Conservation (phyloP, 1,140 invertebrate species). For the Nebria ingens region DNA sequence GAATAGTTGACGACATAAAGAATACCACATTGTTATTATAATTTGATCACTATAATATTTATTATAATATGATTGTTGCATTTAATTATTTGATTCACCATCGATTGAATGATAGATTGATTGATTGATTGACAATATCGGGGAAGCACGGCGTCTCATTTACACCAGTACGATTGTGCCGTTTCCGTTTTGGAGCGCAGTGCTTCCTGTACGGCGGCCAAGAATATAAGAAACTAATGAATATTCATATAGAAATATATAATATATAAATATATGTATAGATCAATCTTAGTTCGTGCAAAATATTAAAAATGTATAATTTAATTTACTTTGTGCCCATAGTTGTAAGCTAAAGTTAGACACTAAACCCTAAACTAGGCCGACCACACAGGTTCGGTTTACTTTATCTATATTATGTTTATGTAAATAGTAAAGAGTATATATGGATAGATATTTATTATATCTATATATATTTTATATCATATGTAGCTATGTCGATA, state of each 20-base stretch:
- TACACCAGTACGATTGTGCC: neutral
- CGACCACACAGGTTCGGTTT: conserved; percentile 11
- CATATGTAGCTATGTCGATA: conserved; percentile 26
- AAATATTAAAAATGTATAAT: conserved; percentile 10
- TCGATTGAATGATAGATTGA: neutral
- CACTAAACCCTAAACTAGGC: conserved; percentile 21
- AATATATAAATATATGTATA: conserved; percentile 7
- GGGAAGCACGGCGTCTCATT: neutral
- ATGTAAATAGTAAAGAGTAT: conserved; percentile 27
- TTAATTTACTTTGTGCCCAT: conserved; percentile 30
- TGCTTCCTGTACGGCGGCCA: neutral
- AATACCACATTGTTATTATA: too few relatives aligned
- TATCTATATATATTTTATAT: conserved; percentile 29
- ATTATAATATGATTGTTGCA: too few relatives aligned
- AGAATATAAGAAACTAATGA: conserved; percentile 10
- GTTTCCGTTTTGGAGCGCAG: neutral
- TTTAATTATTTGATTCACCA: too few relatives aligned
- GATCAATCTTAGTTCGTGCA: conserved; percentile 7
- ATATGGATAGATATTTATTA: conserved; percentile 22
- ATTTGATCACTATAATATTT: too few relatives aligned
- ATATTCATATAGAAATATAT: conserved; percentile 13
- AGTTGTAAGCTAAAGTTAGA: conserved; percentile 33
- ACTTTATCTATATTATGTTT: conserved; percentile 16
- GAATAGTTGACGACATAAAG: too few relatives aligned
- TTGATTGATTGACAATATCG: neutral